Conservation (phyloP, 2,113 vertebrate genomes). For the Potamarius usumacintae region DNA sequence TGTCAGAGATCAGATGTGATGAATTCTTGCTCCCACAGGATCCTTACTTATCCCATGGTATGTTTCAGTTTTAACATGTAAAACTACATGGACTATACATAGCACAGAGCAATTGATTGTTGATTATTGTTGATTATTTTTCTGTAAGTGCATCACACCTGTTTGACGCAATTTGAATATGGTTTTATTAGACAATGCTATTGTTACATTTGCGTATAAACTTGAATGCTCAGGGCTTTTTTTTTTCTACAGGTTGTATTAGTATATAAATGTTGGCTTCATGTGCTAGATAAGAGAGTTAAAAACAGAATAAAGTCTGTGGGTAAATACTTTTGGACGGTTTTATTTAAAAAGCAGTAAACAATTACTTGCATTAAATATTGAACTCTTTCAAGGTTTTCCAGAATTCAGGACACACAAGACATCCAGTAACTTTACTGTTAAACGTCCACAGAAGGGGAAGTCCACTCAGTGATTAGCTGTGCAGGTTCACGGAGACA, state of each 20-base stretch:
- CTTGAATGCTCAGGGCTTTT: no score
- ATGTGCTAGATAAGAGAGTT: no score
- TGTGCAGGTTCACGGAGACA: not conserved
- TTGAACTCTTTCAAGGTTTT: constrained; percentile 1
- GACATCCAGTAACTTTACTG: not conserved
- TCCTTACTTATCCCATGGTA: not conserved
- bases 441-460: constrained; percentile 41
- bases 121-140: not conserved
- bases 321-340: not conserved
- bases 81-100: constrained; percentile 13
- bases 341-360: not conserved
- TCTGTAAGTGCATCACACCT: not conserved
- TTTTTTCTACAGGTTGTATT: not conserved
- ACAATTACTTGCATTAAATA: not conserved
- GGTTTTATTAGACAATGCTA: not conserved
- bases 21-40: not conserved
- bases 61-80: constrained; percentile 42
- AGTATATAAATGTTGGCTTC: no score
- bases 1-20: constrained; percentile 41
- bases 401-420: not conserved
- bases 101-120: not conserved
- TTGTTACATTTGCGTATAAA: not conserved
- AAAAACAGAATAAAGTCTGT: not conserved
- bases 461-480: not conserved
- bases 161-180: not conserved